A percentile compares a stretch with the other conserved stretches of the same genome.
phyloP scores from a whole-genome alignment of 2,113 vertebrate species.

The Cochlearius cochlearius region DNA sequence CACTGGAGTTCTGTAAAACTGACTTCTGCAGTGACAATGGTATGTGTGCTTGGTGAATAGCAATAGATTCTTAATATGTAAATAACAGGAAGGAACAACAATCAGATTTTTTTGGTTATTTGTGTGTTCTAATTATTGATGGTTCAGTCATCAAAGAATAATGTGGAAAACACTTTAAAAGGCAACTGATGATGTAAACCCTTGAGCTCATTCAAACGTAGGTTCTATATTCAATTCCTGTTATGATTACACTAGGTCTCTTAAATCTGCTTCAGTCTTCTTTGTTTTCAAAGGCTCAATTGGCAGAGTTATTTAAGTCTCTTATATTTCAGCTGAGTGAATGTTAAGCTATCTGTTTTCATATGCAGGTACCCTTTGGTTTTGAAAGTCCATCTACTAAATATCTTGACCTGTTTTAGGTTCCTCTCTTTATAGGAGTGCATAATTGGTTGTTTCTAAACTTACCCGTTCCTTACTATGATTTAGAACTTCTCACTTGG shows the following conservation, averaged over 20 bases:
- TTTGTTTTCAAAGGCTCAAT: background rate
- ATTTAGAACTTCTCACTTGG: background rate
- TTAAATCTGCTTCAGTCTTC: background rate
- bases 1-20: background rate
- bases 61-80: background rate
- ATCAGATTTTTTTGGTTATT: background rate
- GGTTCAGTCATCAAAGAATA: background rate
- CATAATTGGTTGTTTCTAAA: background rate
- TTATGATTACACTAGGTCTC: background rate
- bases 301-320: background rate
- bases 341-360: too few species aligned
- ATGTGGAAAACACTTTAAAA: background rate
- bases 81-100: background rate
- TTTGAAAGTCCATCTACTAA: background rate
- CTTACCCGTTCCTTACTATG: background rate
- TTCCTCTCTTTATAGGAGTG: background rate
- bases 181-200: background rate
- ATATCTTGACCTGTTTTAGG: background rate
- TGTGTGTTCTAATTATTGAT: background rate
- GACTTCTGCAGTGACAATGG: background rate
- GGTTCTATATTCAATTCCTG: background rate
- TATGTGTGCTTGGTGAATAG: background rate
- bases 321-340: background rate
- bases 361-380: background rate
- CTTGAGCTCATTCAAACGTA: constrained; percentile 4